phyloP scores from a whole-genome alignment of 2,113 vertebrate species.

The Natator depressus region DNA sequence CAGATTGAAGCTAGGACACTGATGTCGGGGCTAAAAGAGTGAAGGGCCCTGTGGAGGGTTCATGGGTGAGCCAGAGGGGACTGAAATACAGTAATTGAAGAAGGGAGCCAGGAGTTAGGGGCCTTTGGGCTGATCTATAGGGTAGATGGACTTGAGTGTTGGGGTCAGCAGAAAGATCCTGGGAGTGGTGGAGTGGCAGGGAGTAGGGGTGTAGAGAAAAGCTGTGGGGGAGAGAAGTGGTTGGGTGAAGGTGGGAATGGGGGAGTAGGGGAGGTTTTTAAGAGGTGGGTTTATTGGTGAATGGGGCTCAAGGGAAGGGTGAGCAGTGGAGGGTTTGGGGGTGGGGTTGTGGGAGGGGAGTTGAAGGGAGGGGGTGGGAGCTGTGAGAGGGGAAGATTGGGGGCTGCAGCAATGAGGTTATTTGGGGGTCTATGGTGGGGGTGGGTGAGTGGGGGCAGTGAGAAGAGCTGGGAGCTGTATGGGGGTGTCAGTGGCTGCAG shows the following conservation, averaged over 20 bases:
- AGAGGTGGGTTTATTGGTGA: too few species aligned
- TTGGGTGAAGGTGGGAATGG: not conserved
- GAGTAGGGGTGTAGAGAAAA: not conserved
- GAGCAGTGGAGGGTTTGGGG: not conserved
- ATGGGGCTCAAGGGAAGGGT: too few species aligned
- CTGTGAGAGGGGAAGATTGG: not conserved
- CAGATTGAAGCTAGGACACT: not conserved
- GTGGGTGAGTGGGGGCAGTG: not conserved
- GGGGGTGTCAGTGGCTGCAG: too few species aligned
- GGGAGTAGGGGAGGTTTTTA: not conserved
- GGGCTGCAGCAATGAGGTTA: not conserved
- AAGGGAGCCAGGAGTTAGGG: not conserved
- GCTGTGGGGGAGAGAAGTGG: not conserved
- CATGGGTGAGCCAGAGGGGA: not conserved
- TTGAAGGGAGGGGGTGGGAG: not conserved
- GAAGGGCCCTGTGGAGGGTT: not conserved
- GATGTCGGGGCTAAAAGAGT: not conserved
- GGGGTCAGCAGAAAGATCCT: not conserved
- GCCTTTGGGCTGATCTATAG: not conserved
- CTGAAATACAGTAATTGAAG: not conserved
- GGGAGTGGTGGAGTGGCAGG: not conserved
- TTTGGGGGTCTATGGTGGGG: not conserved
- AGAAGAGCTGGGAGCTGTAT: not conserved
- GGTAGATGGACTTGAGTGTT: not conserved
- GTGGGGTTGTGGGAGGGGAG: too few species aligned